phyloP scores from a whole-genome alignment of 2,797 vertebrate genomes.

The Ispidina lecontei region DNA sequence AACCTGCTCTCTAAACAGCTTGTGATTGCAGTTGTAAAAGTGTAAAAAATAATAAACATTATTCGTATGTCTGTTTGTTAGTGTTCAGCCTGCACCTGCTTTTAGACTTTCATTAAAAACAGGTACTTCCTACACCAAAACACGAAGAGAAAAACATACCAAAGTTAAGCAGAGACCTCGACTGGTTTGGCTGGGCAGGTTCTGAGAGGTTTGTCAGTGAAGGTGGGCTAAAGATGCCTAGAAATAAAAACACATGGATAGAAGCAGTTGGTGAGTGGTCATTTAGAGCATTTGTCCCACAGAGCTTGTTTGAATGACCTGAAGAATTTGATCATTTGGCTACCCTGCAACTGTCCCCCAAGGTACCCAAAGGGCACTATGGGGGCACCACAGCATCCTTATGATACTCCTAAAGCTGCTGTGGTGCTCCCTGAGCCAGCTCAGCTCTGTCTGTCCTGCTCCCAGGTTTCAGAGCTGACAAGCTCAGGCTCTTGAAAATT shows the following conservation, averaged over 20 bases:
- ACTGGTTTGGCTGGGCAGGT: slow-evolving; percentile 41
- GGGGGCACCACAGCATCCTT: not conserved
- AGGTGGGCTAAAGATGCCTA: slow-evolving; percentile 70
- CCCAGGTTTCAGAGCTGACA: not conserved
- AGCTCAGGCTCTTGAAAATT: not conserved
- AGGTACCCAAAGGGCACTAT: not conserved
- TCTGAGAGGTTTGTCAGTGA: slow-evolving; percentile 63
- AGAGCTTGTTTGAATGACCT: not conserved
- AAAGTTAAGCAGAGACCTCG: slow-evolving; percentile 74
- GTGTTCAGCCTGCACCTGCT: not conserved
- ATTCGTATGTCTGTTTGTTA: not conserved
- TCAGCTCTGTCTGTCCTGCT: not conserved
- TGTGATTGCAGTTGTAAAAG: not conserved
- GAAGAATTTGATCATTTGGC: not conserved
- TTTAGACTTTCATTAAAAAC: not conserved
- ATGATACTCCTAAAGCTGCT: not conserved
- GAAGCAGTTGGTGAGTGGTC: not conserved
- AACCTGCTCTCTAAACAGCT: not conserved
- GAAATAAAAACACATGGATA: not conserved
- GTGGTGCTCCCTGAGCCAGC: not conserved
- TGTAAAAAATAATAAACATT: not conserved
- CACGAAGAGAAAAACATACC: slow-evolving; percentile 67
- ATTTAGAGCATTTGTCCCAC: not conserved
- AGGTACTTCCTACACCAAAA: not conserved
- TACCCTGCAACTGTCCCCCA: not conserved